These are phyloP conservation scores for Zosterops hypoxanthus DNA, from an alignment of 2,113 vertebrate species.

Conservation along the genomic window DNA sequence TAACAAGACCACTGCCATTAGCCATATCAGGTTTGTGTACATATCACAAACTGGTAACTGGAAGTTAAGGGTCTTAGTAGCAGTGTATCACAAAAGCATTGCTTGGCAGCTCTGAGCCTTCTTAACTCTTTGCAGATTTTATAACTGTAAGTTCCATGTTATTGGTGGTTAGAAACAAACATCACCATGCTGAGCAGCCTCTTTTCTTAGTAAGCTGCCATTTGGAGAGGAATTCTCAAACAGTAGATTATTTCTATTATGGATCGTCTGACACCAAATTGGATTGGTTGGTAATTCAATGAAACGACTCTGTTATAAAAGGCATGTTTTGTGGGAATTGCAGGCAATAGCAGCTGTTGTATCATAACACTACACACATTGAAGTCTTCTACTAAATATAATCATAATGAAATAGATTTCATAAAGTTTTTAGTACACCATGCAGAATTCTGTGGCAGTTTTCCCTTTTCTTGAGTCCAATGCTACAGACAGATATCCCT, in stretches of 20 bases:
- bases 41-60: neutral
- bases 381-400: neutral
- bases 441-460: neutral
- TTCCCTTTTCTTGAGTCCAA: neutral
- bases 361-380: neutral
- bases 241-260: neutral
- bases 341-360: neutral
- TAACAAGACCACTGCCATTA: neutral
- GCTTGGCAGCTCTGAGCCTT: neutral
- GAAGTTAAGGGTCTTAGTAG: neutral
- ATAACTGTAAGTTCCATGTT: neutral
- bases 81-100: neutral
- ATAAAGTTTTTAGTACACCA: neutral
- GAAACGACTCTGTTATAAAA: neutral
- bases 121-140: neutral
- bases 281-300: slow-evolving; percentile 4
- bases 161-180: neutral
- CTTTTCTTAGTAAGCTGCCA: neutral
- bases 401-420: neutral
- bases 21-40: neutral
- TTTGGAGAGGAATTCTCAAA: neutral
- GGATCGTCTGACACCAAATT: neutral
- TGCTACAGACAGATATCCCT: neutral
- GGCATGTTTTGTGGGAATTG: neutral
- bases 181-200: neutral